A percentile compares a stretch with the other conserved stretches of the same genome.
These are phyloP conservation scores for Ciconia boyciana DNA, from an alignment of 2,113 vertebrate genomes.

Conservation along the genomic window DNA sequence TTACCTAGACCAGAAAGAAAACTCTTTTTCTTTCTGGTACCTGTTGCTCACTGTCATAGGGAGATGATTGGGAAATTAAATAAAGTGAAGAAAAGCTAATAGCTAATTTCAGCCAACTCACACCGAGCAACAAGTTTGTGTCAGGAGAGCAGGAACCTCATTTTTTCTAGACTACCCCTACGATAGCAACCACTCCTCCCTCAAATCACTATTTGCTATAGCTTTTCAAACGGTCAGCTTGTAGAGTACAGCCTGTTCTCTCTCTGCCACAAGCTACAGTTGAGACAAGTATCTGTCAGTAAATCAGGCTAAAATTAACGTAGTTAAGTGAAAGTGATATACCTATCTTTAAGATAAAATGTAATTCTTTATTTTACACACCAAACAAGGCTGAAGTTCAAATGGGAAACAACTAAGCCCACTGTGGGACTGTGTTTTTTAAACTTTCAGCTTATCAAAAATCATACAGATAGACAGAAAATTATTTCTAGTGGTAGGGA, in stretches of 20 bases:
- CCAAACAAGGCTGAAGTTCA: not conserved
- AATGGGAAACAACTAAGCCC: not conserved
- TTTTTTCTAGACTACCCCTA: not conserved
- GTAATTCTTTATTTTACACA: not conserved
- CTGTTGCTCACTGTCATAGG: not conserved
- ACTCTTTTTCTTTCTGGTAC: not conserved
- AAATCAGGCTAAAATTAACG: conserved; percentile 31
- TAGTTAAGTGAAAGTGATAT: not conserved
- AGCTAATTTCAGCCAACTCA: not conserved
- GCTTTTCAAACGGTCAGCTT: conserved; percentile 8
- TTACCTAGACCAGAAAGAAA: not conserved
- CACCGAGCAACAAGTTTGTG: not conserved
- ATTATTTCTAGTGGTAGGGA: not conserved
- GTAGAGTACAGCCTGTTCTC: not conserved
- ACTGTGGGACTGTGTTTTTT: not conserved
- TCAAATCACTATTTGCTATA: conserved; percentile 16
- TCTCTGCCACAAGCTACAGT: not conserved
- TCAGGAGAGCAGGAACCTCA: not conserved
- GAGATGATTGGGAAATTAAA: not conserved
- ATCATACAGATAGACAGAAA: not conserved
- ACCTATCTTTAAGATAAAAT: not conserved
- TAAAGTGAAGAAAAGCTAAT: not conserved
- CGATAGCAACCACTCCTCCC: not conserved
- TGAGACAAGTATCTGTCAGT: not conserved
- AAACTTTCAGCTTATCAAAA: not conserved